phyloP scores from a whole-genome alignment of 2,113 vertebrate genomes.

The Podarcis muralis region DNA sequence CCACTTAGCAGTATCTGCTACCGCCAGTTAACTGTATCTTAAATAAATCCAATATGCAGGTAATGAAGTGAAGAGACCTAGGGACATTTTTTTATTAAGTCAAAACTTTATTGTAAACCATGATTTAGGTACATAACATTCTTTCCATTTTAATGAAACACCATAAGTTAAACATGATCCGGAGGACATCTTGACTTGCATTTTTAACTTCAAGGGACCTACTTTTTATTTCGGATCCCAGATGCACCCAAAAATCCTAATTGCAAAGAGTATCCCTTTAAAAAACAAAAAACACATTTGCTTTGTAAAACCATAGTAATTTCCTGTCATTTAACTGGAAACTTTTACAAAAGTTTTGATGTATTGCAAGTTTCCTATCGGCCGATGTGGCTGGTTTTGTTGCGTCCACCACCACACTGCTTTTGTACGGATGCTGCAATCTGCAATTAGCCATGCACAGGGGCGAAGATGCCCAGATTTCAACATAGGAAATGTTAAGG shows the following conservation, averaged over 20 bases:
- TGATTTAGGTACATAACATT: conserved; percentile 76
- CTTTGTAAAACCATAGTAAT: conserved; percentile 64
- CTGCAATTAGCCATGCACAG: conserved; percentile 58
- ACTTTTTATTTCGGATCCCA: conserved; percentile 57
- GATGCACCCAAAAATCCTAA: conserved; percentile 37
- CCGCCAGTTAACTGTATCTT: background rate
- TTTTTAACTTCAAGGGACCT: conserved; percentile 50
- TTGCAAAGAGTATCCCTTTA: conserved; percentile 57
- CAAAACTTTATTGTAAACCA: conserved; percentile 88
- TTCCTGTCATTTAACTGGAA: conserved; percentile 56
- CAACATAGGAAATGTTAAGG: conserved; percentile 18
- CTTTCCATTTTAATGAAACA: conserved; percentile 65
- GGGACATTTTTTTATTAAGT: conserved; percentile 59
- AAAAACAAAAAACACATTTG: conserved; percentile 57
- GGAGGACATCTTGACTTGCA: conserved; percentile 50
- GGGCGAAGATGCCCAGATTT: conserved; percentile 49
- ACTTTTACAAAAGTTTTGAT: conserved; percentile 29
- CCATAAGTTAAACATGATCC: conserved; percentile 56
- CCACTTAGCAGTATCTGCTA: background rate
- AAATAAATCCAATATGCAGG: background rate
- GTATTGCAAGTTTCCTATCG: conserved; percentile 54
- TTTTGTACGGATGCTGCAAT: conserved; percentile 57
- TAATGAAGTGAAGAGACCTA: conserved; percentile 3
- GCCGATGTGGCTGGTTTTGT: conserved; percentile 30
- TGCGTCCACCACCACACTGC: background rate